These are phyloP conservation scores for Mnemiopsis leidyi DNA, from an alignment of 37 sponge, comb jelly and placozoan species.

Conservation along the genomic window DNA sequence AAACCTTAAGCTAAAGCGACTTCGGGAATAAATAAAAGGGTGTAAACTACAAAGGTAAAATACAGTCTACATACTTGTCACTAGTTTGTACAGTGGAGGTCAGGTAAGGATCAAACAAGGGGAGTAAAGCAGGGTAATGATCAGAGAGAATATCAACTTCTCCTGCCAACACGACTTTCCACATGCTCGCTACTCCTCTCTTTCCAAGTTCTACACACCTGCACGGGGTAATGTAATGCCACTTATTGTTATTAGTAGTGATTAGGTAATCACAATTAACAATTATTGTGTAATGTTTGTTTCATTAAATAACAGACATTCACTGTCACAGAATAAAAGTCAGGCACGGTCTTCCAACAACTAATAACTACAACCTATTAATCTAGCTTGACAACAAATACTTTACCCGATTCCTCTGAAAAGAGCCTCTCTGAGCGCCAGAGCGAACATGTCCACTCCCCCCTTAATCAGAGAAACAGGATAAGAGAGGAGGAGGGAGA, in stretches of 20 bases:
- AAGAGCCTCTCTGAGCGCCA: slow-evolving; percentile 47
- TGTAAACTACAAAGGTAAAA: no score
- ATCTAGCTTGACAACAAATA: no score
- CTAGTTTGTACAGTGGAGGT: background rate
- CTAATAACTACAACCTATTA: no score
- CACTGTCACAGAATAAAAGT: no score
- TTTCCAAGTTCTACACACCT: background rate
- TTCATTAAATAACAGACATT: background rate
- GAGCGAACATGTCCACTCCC: background rate
- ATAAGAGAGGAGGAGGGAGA: slow-evolving; percentile 34
- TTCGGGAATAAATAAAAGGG: no score
- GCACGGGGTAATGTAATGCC: no score
- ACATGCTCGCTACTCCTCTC: background rate
- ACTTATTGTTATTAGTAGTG: no score
- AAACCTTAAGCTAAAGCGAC: no score
- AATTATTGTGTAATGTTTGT: no score
- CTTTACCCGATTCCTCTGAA: slow-evolving; percentile 34
- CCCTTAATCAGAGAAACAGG: slow-evolving; percentile 5
- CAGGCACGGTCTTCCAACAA: no score
- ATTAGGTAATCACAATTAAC: no score
- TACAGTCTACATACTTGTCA: slow-evolving; percentile 32
- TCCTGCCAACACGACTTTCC: background rate
- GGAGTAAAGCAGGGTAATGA: background rate
- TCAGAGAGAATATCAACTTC: background rate
- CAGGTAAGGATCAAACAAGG: slow-evolving; percentile 27